Evolutionary conservation across 2,113 vertebrate genomes (phyloP).

Genomic region (Oryzias curvinotus): DNA sequence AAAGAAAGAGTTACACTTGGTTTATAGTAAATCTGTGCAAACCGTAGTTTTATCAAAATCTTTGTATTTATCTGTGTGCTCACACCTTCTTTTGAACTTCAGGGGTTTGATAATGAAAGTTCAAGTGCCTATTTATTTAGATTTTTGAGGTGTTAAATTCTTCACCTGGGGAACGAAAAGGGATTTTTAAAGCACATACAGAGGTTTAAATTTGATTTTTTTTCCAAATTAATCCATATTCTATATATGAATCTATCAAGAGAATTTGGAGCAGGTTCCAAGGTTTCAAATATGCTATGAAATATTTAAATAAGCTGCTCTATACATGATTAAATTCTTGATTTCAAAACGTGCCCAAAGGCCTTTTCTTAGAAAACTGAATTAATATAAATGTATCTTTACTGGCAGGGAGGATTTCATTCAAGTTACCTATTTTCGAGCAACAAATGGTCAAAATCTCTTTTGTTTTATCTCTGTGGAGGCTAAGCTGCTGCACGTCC

Average conservation of each 20-base stretch:
- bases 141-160: not conserved
- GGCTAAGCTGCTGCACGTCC: conserved; percentile 9
- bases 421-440: too few species aligned
- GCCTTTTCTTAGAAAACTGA: conserved; percentile 2
- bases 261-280: not conserved
- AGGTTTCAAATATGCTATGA: not conserved
- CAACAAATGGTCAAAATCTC: too few species aligned
- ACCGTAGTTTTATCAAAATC: not conserved
- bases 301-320: not conserved
- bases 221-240: not conserved
- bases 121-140: conserved; percentile 39
- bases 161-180: too few species aligned
- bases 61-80: conserved; percentile 2
- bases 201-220: too few species aligned
- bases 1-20: not conserved
- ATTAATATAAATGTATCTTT: not conserved
- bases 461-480: too few species aligned
- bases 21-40: not conserved
- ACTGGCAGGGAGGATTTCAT: too few species aligned
- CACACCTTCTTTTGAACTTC: not conserved
- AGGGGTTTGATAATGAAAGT: conserved; percentile 27
- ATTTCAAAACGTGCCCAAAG: not conserved
- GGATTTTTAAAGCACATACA: too few species aligned
- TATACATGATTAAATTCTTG: not conserved
- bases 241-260: not conserved